phyloP scores from a whole-genome alignment of 2,888 invertebrate species.

The Baronia brevicornis region DNA sequence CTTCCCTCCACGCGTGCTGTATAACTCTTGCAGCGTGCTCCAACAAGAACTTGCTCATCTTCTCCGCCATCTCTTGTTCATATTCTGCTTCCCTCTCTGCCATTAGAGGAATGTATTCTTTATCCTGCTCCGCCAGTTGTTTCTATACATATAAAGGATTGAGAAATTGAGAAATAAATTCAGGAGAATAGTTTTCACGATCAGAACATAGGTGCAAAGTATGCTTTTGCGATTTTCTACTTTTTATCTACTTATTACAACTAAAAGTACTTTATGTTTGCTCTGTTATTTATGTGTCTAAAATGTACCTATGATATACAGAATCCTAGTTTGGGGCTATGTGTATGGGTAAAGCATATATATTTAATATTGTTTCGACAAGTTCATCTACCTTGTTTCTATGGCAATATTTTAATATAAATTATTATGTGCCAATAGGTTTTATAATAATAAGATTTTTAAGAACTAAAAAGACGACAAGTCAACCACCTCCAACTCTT shows the following conservation, averaged over 20 bases:
- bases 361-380: too few relatives aligned
- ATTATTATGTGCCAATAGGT: not conserved
- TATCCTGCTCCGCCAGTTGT: constrained; percentile 71
- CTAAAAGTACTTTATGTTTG: too few relatives aligned
- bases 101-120: constrained; percentile 71
- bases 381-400: too few relatives aligned
- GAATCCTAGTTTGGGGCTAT: too few relatives aligned
- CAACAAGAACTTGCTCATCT: constrained; percentile 57
- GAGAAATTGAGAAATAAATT: not conserved
- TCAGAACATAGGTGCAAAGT: too few relatives aligned
- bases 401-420: too few relatives aligned
- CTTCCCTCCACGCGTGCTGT: constrained; percentile 56
- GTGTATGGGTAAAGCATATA: too few relatives aligned
- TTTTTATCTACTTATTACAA: too few relatives aligned
- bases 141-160: constrained; percentile 20
- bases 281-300: not conserved
- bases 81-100: constrained; percentile 75
- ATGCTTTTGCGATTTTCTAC: too few relatives aligned
- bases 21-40: constrained; percentile 63
- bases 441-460: constrained; percentile 3
- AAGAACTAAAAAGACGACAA: not conserved
- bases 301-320: too few relatives aligned
- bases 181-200: too few relatives aligned
- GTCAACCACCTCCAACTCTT: constrained; percentile 54
- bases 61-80: constrained; percentile 66